Percentiles rank a stretch among this genome's conserved stretches.
These are phyloP conservation scores for Spialia ferax DNA, from an alignment of 2,888 invertebrate genomes.

Conservation along the genomic window DNA sequence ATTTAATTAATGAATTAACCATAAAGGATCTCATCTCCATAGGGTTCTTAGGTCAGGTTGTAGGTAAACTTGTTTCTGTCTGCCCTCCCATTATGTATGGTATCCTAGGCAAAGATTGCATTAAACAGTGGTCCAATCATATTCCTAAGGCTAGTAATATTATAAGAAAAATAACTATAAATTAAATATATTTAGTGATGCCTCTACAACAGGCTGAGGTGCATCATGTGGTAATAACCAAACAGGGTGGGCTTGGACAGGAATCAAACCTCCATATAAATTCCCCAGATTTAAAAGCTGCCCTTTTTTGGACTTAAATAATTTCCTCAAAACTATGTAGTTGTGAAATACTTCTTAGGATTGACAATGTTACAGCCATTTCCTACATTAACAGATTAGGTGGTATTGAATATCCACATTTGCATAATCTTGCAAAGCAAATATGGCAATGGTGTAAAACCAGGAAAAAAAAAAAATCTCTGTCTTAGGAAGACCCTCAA, in stretches of 20 bases:
- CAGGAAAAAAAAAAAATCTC: background rate
- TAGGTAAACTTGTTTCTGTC: background rate
- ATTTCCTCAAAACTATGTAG: background rate
- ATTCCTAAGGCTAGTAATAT: background rate
- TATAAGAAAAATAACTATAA: conserved; percentile 1
- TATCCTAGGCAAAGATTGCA: background rate
- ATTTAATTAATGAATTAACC: background rate
- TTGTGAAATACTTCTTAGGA: background rate
- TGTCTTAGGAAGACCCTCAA: background rate
- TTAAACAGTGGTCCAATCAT: background rate
- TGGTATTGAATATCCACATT: background rate
- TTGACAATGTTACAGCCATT: background rate
- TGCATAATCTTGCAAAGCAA: background rate
- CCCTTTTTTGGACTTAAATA: background rate
- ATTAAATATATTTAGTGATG: background rate
- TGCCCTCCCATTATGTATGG: background rate
- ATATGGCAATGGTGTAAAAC: conserved; percentile 1
- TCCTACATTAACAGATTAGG: background rate
- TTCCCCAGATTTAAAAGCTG: background rate
- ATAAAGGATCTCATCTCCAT: background rate
- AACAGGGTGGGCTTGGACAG: background rate
- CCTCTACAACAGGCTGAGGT: background rate
- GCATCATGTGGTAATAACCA: background rate
- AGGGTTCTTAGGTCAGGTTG: background rate
- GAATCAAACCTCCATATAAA: background rate